These are phyloP conservation scores for Bradynema listronoti DNA, from an alignment of 1,140 invertebrate species.

Conservation along the genomic window DNA sequence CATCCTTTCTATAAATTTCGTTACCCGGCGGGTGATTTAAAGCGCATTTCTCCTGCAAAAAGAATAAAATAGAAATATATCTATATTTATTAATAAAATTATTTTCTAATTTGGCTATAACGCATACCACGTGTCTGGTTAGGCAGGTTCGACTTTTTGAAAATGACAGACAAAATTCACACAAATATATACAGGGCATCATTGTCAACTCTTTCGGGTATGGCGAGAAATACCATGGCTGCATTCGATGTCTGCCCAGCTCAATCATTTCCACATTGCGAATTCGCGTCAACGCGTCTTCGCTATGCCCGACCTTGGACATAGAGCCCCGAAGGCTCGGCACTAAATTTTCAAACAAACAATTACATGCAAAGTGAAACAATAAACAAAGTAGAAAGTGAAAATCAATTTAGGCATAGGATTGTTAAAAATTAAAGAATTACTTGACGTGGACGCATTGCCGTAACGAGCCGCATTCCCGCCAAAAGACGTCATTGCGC, in stretches of 20 bases:
- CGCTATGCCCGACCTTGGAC: conserved; percentile 45
- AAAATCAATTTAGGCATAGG: background rate
- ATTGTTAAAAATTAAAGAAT: background rate
- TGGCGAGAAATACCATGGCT: conserved; percentile 57
- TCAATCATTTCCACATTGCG: conserved; percentile 42
- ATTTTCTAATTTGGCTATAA: background rate
- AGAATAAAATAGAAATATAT: no score
- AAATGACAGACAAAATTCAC: conserved; percentile 94
- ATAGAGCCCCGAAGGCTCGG: conserved; percentile 42
- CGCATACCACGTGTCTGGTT: conserved; percentile 71
- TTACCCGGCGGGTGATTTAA: conserved; percentile 93
- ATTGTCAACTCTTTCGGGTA: conserved; percentile 69
- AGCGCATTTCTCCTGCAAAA: conserved; percentile 74
- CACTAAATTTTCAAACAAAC: conserved; percentile 17
- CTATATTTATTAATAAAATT: no score
- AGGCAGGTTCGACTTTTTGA: conserved; percentile 85
- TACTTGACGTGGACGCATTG: background rate
- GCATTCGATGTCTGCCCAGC: conserved; percentile 39
- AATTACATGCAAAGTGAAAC: no score
- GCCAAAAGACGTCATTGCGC: background rate
- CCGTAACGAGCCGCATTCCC: background rate
- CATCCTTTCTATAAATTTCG: conserved; percentile 92
- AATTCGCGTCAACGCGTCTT: conserved; percentile 46
- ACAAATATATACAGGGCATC: conserved; percentile 87
- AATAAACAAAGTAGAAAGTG: background rate